Conservation (phyloP, 2,888 invertebrate species). For the Gymnoscelis rufifasciata region DNA sequence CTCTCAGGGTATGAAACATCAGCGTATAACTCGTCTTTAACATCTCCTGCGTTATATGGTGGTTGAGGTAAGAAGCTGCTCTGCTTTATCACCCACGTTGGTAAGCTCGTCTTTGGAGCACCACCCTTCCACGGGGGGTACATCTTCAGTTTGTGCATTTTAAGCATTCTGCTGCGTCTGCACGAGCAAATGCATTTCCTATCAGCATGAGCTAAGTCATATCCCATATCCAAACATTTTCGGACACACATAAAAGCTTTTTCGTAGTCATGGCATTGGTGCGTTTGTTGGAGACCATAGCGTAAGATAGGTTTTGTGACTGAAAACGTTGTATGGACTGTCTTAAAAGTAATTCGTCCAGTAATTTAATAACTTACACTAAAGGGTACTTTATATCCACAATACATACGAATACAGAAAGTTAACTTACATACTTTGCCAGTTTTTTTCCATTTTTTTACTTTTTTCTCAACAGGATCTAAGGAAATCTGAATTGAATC, state of each 20-base stretch:
- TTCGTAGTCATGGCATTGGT: constrained; percentile 44
- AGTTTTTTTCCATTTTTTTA: too few relatives aligned
- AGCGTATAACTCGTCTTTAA: constrained; percentile 4
- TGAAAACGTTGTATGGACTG: too few relatives aligned
- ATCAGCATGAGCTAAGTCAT: constrained; percentile 50
- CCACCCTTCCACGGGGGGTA: constrained; percentile 34
- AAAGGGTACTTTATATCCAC: too few relatives aligned
- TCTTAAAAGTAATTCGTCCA: too few relatives aligned
- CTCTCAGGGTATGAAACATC: constrained; percentile 2
- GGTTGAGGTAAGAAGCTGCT: neutral
- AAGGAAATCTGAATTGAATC: too few relatives aligned
- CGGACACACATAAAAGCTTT: constrained; percentile 52
- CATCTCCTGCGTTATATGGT: neutral
- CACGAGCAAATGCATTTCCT: constrained; percentile 55
- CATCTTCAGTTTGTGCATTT: constrained; percentile 28
- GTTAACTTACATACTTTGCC: too few relatives aligned
- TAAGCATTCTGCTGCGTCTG: constrained; percentile 39
- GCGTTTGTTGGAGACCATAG: constrained; percentile 56
- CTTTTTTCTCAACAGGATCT: too few relatives aligned
- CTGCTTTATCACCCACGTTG: constrained; percentile 41
- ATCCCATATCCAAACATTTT: constrained; percentile 50
- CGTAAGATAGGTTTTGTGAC: constrained; percentile 36
- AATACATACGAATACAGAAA: too few relatives aligned
- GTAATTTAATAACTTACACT: too few relatives aligned
- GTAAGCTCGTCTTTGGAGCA: constrained; percentile 48